Conservation (phyloP, 2,797 vertebrate species). For the Chelonia mydas region DNA sequence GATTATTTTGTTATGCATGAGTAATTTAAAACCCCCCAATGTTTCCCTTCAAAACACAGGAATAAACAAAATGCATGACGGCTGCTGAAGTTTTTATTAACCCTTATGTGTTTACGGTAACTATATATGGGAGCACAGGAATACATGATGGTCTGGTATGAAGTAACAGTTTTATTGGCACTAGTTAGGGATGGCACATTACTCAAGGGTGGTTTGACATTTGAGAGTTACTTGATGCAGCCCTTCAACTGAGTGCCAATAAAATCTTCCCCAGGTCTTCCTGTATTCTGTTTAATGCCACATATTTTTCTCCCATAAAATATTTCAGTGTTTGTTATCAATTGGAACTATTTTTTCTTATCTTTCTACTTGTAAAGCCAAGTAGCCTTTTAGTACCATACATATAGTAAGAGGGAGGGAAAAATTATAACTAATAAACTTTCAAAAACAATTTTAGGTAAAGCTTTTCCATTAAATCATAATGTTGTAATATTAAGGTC, state of each 20-base stretch:
- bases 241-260: background rate
- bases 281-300: background rate
- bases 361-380: background rate
- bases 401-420: background rate
- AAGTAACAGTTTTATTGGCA: background rate
- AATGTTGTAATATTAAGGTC: background rate
- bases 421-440: background rate
- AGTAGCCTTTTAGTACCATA: background rate
- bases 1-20: background rate
- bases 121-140: background rate
- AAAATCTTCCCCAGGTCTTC: background rate
- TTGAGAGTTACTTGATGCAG: background rate
- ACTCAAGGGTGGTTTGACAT: background rate
- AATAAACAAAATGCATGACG: background rate
- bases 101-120: background rate
- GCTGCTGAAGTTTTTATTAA: background rate
- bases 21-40: background rate
- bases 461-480: background rate
- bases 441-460: background rate
- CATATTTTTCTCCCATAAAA: background rate
- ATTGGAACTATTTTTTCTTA: background rate
- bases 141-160: background rate
- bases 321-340: background rate
- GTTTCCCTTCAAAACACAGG: background rate
- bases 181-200: background rate